Evolutionary conservation across 2,888 invertebrate genomes (phyloP).

Genomic region (Germaria angustata): DNA sequence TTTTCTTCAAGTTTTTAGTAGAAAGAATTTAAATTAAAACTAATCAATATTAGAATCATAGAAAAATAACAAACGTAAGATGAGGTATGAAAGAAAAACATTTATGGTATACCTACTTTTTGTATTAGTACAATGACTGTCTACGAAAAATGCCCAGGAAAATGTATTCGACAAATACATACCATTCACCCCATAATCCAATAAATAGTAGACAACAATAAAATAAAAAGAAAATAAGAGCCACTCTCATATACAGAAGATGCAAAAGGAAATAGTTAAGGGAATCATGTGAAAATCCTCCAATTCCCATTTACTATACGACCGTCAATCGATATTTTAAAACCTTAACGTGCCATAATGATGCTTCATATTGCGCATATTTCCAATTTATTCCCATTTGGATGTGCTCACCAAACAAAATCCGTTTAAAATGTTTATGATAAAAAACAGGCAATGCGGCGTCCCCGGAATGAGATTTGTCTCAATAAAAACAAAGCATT

Average conservation of each 20-base stretch:
- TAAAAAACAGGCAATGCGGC: constrained; percentile 35
- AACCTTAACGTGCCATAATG: constrained; percentile 66
- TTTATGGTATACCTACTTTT: not conserved
- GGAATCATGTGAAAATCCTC: constrained; percentile 62
- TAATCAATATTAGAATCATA: not conserved
- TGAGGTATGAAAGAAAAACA: not conserved
- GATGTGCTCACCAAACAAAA: constrained; percentile 50
- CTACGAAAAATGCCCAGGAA: constrained; percentile 42
- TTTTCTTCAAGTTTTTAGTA: too few species aligned
- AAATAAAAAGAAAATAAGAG: constrained; percentile 43
- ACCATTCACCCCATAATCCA: constrained; percentile 48
- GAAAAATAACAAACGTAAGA: not conserved
- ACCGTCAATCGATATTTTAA: constrained; percentile 68
- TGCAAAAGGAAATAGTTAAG: constrained; percentile 47
- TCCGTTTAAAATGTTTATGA: constrained; percentile 60
- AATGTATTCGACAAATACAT: constrained; percentile 20
- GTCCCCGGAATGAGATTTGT: constrained; percentile 53
- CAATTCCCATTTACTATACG: constrained; percentile 59
- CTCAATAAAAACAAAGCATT: constrained; percentile 57
- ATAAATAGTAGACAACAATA: constrained; percentile 43
- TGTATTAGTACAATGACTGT: constrained; percentile 46
- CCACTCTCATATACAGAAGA: constrained; percentile 9
- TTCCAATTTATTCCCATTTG: constrained; percentile 58
- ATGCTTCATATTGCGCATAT: constrained; percentile 65
- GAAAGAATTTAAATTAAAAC: not conserved